phyloP scores from a whole-genome alignment of 2,113 vertebrate species.

The Silurus meridionalis region DNA sequence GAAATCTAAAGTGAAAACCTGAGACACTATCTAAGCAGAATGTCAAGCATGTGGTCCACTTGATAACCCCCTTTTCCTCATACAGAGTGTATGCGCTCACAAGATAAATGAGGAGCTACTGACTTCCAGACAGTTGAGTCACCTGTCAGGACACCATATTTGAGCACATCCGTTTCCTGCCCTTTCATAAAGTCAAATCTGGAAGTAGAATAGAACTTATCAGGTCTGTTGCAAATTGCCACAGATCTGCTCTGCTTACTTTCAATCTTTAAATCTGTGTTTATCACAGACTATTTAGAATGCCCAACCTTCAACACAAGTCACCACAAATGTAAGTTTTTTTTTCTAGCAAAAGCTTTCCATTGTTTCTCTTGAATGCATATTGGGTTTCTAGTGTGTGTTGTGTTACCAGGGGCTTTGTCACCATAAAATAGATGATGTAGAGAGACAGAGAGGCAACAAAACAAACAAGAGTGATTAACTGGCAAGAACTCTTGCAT shows the following conservation, averaged over 20 bases:
- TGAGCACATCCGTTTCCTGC: constrained; percentile 1
- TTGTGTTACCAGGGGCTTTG: background rate
- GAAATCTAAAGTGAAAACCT: background rate
- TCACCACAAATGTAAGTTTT: background rate
- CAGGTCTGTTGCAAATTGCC: background rate
- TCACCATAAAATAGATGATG: background rate
- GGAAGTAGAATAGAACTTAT: constrained; percentile 14
- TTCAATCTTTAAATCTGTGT: background rate
- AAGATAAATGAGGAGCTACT: constrained; percentile 35
- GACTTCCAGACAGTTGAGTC: constrained; percentile 2
- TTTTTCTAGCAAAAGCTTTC: background rate
- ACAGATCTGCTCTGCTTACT: background rate
- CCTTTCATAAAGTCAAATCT: background rate
- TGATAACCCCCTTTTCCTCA: constrained; percentile 45
- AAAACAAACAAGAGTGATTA: background rate
- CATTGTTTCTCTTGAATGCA: background rate
- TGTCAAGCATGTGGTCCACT: constrained; percentile 33
- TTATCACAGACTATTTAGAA: background rate
- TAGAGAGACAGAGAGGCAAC: background rate
- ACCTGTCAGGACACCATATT: constrained; percentile 31
- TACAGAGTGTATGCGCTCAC: background rate
- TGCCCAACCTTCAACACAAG: background rate
- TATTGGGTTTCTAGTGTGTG: background rate
- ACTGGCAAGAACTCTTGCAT: background rate
- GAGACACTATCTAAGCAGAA: constrained; percentile 23